These are phyloP conservation scores for Kobus ellipsiprymnus DNA, from an alignment of 2,113 vertebrate species.

Conservation along the genomic window DNA sequence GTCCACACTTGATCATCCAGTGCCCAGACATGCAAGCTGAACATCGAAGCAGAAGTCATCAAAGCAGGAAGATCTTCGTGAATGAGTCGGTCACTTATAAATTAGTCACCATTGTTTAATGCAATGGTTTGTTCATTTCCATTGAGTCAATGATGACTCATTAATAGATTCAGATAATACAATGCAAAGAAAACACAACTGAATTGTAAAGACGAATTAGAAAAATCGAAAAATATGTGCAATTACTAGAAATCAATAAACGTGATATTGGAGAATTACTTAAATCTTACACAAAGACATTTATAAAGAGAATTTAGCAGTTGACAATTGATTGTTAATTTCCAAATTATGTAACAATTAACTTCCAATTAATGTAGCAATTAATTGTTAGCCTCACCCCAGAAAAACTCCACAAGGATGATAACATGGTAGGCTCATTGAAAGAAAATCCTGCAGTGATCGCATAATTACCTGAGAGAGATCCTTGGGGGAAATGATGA, in stretches of 20 bases:
- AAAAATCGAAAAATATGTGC: background rate
- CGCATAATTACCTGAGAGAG: background rate
- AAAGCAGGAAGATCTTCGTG: background rate
- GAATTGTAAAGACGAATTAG: background rate
- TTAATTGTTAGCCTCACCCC: background rate
- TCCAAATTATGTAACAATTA: background rate
- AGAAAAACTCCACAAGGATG: background rate
- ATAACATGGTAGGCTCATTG: too few species aligned
- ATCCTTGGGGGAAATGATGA: background rate
- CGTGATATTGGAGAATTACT: background rate
- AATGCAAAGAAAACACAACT: background rate
- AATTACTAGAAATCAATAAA: background rate
- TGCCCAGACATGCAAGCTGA: background rate
- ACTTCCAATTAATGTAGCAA: background rate
- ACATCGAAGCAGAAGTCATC: background rate
- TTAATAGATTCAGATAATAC: background rate
- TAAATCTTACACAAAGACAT: background rate
- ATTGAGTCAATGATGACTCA: background rate
- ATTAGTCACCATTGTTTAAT: background rate
- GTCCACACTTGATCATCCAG: rapidly evolving
- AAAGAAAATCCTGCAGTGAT: background rate
- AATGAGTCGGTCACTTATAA: too few species aligned
- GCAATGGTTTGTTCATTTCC: background rate
- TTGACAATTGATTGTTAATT: background rate
- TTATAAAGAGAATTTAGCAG: background rate